Evolutionary conservation across 2,113 vertebrate species (phyloP), one percentile per base, ranked within the genome.

Genomic region (Conger conger): DNA sequence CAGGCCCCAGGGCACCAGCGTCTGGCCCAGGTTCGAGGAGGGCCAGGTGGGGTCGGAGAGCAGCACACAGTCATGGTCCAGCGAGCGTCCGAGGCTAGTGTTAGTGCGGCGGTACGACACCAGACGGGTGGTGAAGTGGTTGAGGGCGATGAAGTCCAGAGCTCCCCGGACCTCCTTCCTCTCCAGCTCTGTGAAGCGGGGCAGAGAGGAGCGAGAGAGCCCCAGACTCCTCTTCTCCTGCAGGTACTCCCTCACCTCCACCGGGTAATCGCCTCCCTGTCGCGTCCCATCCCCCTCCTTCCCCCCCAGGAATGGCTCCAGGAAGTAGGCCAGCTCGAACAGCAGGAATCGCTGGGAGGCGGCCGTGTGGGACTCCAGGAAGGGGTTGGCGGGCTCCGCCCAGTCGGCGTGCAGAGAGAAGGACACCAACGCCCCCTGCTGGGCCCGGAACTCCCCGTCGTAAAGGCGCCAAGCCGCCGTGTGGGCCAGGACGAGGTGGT

Each of bases 101-200:
- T 88, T 89, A 82, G 89, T 86, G 57, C 53, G 81, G n/a, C 90
- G 90, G 0, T 95, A 95, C 80, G 95, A 91, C 83, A 99, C 96
- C 76, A 99, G 93, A 50, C 96, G 94, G 0, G 98, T 99, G 42
- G 98, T 99, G 86, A 99, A 99, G 91, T 99, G 98, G 89, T 97
- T 99, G 36, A 99, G 88, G 0, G 97, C 97, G 0, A 95, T 96
- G 73, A 99, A 99, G 91, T 98, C 96, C 76, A 97, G 92, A 0
- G 97, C 89, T 0, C 97, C 97, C 88, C 86, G 93, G 3, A 99
- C 37, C 2, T 97, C 94, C 77, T 91, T 80, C 78, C 88, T 95
- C 86, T 99, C 96, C 9, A 89, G 79, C 0, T 87, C 89, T 0
- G 95, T 96, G 91, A 99, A 97, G 87, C 38, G 92, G 0, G 96